Conservation (phyloP, 2,888 invertebrate species). For the Cerceris ruficornis region DNA sequence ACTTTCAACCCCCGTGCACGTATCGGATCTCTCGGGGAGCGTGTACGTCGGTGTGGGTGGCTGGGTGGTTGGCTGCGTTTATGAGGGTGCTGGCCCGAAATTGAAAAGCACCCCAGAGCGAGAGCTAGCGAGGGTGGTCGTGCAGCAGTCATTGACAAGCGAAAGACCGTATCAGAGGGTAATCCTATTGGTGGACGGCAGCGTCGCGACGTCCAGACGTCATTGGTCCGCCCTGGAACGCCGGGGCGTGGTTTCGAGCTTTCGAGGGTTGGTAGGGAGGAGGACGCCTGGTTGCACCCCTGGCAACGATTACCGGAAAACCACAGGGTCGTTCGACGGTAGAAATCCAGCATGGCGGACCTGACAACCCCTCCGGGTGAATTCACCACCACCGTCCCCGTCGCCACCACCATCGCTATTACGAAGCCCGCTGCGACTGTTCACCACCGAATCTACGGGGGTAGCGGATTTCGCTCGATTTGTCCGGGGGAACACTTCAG, state of each 20-base stretch:
- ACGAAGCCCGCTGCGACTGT: constrained; percentile 45
- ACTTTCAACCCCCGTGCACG: constrained; percentile 5
- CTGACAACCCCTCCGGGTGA: constrained; percentile 60
- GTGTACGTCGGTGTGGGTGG: constrained; percentile 46
- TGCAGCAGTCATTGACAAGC: constrained; percentile 78
- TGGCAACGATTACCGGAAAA: constrained; percentile 71
- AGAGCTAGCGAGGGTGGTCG: constrained; percentile 55
- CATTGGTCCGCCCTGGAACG: constrained; percentile 74
- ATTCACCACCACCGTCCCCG: constrained; percentile 48
- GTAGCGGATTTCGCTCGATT: constrained; percentile 66
- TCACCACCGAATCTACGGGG: constrained; percentile 45
- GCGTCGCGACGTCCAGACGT: constrained; percentile 78
- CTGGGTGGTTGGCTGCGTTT: constrained; percentile 65
- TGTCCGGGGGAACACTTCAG: constrained; percentile 71
- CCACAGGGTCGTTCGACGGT: constrained; percentile 66
- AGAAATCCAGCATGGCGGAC: constrained; percentile 77
- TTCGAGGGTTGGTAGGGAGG: constrained; percentile 46
- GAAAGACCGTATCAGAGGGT: constrained; percentile 82
- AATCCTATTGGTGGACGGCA: constrained; percentile 81
- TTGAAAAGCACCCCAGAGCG: constrained; percentile 70
- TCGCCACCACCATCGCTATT: constrained; percentile 36
- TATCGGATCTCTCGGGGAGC: constrained; percentile 24
- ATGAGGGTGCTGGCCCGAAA: constrained; percentile 69
- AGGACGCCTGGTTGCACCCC: constrained; percentile 62
- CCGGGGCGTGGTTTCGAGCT: constrained; percentile 74